Percentiles rank a stretch among this genome's conserved stretches.
Conservation (phyloP, 1,140 invertebrate species). For the Idris sp. region DNA sequence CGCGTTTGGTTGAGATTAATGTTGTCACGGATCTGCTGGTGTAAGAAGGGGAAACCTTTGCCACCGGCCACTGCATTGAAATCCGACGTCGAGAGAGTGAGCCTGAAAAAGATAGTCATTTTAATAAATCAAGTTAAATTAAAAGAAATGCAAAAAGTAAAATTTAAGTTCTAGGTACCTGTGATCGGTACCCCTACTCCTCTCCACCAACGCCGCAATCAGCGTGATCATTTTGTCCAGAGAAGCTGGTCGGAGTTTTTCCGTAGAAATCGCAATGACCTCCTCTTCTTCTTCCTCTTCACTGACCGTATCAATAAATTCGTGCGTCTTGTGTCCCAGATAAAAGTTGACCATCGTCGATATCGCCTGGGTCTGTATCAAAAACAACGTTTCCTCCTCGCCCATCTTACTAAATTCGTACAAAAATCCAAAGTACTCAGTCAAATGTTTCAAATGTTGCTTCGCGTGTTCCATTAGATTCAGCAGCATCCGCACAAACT, state of each 20-base stretch:
- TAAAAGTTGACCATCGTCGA: slow-evolving; percentile 95
- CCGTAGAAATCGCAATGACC: slow-evolving; percentile 82
- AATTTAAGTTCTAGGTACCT: too few species aligned
- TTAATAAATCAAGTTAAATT: too few species aligned
- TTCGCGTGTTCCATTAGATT: slow-evolving; percentile 93
- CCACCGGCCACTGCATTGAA: slow-evolving; percentile 90
- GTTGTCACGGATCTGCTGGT: slow-evolving; percentile 95
- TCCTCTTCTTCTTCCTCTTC: slow-evolving; percentile 91
- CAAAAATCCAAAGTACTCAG: slow-evolving; percentile 94
- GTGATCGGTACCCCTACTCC: slow-evolving; percentile 87
- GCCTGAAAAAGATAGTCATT: slow-evolving; percentile 74
- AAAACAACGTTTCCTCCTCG: slow-evolving; percentile 92
- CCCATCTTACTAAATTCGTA: slow-evolving; percentile 97
- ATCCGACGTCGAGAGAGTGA: slow-evolving; percentile 88
- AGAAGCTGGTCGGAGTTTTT: slow-evolving; percentile 91
- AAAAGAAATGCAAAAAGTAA: too few species aligned
- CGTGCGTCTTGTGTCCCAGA: slow-evolving; percentile 86
- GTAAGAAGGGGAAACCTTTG: slow-evolving; percentile 94
- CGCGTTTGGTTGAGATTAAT: slow-evolving; percentile 94
- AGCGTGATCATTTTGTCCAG: slow-evolving; percentile 97
- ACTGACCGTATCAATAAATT: slow-evolving; percentile 83
- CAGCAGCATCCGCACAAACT: slow-evolving; percentile 93
- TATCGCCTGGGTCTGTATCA: slow-evolving; percentile 91
- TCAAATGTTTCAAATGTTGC: slow-evolving; percentile 90
- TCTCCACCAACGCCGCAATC: slow-evolving; percentile 91